Conservation (phyloP, 2,113 vertebrate genomes). For the Macroglossus sobrinus region DNA sequence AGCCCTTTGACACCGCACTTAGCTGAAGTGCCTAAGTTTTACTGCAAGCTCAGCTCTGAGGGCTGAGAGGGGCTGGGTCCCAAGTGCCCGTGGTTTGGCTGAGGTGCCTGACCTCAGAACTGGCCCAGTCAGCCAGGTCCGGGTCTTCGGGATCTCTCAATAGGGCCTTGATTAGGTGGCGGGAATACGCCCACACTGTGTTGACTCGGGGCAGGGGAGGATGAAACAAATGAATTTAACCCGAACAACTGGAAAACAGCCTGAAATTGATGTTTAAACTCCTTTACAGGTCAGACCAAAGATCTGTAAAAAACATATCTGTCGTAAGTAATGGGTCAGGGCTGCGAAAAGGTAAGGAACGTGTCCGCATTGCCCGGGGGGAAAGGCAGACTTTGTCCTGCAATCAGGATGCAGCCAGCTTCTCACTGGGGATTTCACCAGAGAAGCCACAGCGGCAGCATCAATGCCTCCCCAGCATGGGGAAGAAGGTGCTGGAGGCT, state of each 20-base stretch:
- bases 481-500: not conserved
- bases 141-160: not conserved
- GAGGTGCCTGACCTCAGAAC: not conserved
- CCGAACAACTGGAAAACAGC: not conserved
- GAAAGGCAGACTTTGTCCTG: not conserved
- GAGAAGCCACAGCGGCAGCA: not conserved
- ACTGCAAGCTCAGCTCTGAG: not conserved
- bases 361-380: fast-evolving
- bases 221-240: not conserved
- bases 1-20: not conserved
- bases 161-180: not conserved
- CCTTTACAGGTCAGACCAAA: not conserved
- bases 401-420: fast-evolving
- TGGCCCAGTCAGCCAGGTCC: not conserved
- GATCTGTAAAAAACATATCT: not conserved
- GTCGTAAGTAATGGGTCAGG: fast-evolving
- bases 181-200: not conserved
- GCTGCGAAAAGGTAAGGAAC: not conserved
- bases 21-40: not conserved
- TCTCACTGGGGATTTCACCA: not conserved
- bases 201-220: not conserved
- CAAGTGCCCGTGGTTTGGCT: not conserved
- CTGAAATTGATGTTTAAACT: not conserved
- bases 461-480: fast-evolving
- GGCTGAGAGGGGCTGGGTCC: not conserved